These are phyloP conservation scores for Phoeniculus purpureus DNA, from an alignment of 2,797 vertebrate genomes.

Conservation along the genomic window DNA sequence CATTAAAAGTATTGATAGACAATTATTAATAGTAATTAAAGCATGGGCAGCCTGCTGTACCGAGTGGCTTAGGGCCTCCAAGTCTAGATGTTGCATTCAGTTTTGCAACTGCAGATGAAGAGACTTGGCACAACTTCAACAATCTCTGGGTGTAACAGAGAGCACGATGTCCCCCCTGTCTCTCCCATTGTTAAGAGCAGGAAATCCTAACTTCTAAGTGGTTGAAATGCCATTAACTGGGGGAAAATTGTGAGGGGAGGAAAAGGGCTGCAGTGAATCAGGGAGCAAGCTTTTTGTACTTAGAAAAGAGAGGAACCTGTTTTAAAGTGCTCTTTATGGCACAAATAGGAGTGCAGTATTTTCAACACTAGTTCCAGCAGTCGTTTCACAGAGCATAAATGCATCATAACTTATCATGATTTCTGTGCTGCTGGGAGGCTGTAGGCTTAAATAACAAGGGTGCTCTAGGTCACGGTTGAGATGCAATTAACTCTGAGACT, in stretches of 20 bases:
- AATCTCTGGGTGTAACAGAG: neutral
- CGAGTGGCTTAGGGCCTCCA: neutral
- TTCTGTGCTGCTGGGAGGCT: neutral
- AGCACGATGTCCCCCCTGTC: neutral
- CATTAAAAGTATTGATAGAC: neutral
- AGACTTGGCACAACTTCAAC: neutral
- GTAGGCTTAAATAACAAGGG: slow-evolving; percentile 43
- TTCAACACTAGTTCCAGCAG: neutral
- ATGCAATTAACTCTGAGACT: slow-evolving; percentile 33
- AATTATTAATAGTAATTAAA: slow-evolving; percentile 31
- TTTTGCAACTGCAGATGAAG: neutral
- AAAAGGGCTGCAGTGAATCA: neutral
- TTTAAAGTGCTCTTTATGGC: slow-evolving; percentile 14
- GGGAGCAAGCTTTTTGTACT: neutral
- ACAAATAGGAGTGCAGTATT: neutral
- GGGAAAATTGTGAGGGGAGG: neutral
- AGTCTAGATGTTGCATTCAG: neutral
- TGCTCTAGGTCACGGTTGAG: slow-evolving; percentile 23
- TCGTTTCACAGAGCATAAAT: slow-evolving; percentile 20
- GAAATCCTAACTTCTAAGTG: neutral
- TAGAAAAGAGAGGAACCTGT: neutral
- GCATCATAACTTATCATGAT: slow-evolving; percentile 44
- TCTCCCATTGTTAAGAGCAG: neutral
- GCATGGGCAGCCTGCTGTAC: neutral
- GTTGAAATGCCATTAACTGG: neutral